phyloP scores from a whole-genome alignment of 1,140 invertebrate species.

The Argopecten irradians region DNA sequence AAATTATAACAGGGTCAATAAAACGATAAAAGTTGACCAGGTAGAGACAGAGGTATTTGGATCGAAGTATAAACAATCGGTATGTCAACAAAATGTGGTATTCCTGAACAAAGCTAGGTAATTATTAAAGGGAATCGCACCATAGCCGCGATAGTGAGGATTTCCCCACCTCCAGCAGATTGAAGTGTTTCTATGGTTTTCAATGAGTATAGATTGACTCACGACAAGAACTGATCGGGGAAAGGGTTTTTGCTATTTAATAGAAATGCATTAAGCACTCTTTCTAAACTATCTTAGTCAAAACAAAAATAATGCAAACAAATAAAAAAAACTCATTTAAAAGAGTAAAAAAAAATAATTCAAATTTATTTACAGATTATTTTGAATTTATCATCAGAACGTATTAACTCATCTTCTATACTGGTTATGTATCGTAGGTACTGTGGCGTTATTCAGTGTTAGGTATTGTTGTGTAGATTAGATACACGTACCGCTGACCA shows the following conservation, averaged over 20 bases:
- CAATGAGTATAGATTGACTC: neutral
- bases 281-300: too few species aligned
- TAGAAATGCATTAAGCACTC: neutral
- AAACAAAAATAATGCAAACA: too few species aligned
- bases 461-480: too few species aligned
- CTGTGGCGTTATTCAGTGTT: too few species aligned
- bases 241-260: neutral
- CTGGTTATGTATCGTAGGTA: too few species aligned
- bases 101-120: neutral
- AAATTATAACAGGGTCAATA: conserved; percentile 6
- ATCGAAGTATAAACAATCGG: neutral
- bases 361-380: too few species aligned
- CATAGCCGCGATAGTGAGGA: neutral
- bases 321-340: too few species aligned
- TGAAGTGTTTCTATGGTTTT: neutral
- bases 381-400: too few species aligned
- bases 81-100: neutral
- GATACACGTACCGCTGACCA: too few species aligned
- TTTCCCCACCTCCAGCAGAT: neutral
- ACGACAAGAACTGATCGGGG: neutral
- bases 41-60: neutral
- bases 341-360: too few species aligned
- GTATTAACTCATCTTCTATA: too few species aligned
- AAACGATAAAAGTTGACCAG: neutral
- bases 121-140: neutral